Conservation (phyloP, 2,113 vertebrate species). For the Dasyornis broadbenti region DNA sequence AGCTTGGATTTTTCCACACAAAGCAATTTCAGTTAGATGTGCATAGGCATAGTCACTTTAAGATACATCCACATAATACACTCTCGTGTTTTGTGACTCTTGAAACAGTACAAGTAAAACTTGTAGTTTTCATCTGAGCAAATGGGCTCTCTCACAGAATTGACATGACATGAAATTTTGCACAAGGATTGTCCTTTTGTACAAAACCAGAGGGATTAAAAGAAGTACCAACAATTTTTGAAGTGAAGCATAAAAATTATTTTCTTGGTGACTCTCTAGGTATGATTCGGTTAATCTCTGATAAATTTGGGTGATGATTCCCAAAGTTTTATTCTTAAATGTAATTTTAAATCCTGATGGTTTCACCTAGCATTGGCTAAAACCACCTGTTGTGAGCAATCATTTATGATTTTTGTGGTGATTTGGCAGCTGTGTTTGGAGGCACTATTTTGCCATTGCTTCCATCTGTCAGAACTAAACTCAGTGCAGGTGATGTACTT, state of each 20-base stretch:
- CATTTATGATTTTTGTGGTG: not conserved
- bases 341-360: not conserved
- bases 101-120: not conserved
- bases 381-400: not conserved
- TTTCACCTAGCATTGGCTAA: not conserved
- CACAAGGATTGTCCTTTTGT: not conserved
- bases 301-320: not conserved
- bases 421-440: not conserved
- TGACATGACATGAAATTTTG: not conserved
- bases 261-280: not conserved
- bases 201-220: not conserved
- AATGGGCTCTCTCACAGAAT: not conserved
- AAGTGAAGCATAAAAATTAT: not conserved
- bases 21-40: not conserved
- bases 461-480: not conserved
- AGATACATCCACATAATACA: not conserved
- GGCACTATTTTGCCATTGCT: not conserved
- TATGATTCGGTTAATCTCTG: not conserved
- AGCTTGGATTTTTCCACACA: not conserved
- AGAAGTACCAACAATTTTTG: not conserved
- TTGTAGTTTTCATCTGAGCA: not conserved
- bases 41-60: not conserved
- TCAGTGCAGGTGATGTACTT: not conserved
- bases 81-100: not conserved
- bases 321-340: not conserved